Evolutionary conservation across 2,888 invertebrate genomes (phyloP).

Genomic region (Lamproptera curius): DNA sequence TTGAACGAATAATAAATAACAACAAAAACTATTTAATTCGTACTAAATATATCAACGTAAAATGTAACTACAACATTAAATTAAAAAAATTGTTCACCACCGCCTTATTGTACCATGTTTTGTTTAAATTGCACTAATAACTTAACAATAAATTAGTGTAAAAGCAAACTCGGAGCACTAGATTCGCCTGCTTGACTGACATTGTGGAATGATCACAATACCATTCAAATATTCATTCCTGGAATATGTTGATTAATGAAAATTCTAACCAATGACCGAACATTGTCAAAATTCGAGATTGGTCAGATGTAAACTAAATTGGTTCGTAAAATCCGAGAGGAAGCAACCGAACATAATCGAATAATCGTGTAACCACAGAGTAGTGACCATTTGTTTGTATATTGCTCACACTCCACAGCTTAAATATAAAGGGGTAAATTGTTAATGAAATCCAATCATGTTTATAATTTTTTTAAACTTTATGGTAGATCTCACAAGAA

Average conservation of each 20-base stretch:
- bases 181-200: conserved; percentile 59
- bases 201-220: conserved; percentile 49
- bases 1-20: conserved; percentile 58
- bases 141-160: conserved; percentile 40
- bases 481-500: no score
- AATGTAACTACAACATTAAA: conserved; percentile 32
- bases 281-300: conserved; percentile 17
- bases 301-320: conserved; percentile 11
- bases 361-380: conserved; percentile 9
- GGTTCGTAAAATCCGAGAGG: conserved; percentile 13
- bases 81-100: conserved; percentile 32
- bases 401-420: background rate
- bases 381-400: no score
- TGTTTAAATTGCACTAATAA: conserved; percentile 40
- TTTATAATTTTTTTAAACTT: no score
- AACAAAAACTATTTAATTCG: conserved; percentile 44
- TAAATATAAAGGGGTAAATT: no score
- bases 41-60: conserved; percentile 29
- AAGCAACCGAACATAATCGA: conserved; percentile 7
- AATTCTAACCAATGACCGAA: conserved; percentile 17
- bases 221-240: conserved; percentile 16
- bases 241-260: conserved; percentile 11
- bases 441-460: no score
- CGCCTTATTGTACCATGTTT: conserved; percentile 39
- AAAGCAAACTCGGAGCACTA: conserved; percentile 45